phyloP scores from a whole-genome alignment of 2,797 vertebrate genomes.

The Halcyon badia region DNA sequence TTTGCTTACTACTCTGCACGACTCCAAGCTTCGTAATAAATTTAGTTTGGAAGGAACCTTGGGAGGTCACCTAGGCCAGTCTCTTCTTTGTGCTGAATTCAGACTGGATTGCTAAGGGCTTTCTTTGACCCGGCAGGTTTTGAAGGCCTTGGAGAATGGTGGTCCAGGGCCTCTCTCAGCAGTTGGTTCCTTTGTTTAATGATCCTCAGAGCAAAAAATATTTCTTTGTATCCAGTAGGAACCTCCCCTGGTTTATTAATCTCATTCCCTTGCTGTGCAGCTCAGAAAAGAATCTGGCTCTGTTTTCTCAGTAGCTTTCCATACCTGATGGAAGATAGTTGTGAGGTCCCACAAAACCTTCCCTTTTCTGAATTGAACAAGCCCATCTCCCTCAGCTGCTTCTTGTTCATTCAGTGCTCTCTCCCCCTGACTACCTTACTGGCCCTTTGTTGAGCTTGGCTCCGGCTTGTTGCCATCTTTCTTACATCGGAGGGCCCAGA shows the following conservation, averaged over 20 bases:
- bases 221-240: not conserved
- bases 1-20: not conserved
- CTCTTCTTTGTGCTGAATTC: not conserved
- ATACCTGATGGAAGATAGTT: not conserved
- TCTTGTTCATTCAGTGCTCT: not conserved
- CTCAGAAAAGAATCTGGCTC: not conserved
- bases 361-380: not conserved
- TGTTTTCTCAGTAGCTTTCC: not conserved
- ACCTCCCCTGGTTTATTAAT: not conserved
- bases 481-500: not conserved
- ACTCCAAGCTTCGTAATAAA: not conserved
- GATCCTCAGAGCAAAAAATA: not conserved
- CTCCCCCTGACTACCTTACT: fast-evolving
- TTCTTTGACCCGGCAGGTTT: not conserved
- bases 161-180: not conserved
- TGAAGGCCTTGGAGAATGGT: not conserved
- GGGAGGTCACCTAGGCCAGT: not conserved
- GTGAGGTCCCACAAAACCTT: not conserved
- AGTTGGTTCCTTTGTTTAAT: not conserved
- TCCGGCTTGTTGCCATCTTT: not conserved
- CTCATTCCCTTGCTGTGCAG: not conserved
- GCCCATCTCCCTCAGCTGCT: not conserved
- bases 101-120: not conserved
- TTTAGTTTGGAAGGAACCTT: not conserved
- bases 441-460: not conserved